These are phyloP conservation scores for Albula glossodonta DNA, from an alignment of 2,113 vertebrate genomes.

Conservation along the genomic window DNA sequence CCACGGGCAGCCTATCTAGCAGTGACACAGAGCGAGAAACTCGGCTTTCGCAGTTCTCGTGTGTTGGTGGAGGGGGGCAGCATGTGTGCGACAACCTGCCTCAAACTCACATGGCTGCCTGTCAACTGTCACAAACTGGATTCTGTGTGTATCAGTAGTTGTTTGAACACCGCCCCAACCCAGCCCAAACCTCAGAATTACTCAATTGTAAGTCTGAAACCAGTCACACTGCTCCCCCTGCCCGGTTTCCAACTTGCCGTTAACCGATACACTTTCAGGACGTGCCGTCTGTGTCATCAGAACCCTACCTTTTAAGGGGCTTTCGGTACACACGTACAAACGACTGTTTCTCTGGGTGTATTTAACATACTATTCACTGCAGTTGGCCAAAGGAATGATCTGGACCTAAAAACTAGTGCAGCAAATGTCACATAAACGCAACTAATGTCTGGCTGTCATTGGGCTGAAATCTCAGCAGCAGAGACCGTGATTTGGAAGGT, in stretches of 20 bases:
- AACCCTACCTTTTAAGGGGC: neutral
- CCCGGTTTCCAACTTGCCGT: neutral
- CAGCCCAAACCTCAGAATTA: neutral
- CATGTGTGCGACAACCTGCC: no score
- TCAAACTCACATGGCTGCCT: neutral
- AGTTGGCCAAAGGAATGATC: no score
- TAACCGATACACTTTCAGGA: no score
- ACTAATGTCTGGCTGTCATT: no score
- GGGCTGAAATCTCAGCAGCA: no score
- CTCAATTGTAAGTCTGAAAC: neutral
- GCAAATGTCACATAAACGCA: no score
- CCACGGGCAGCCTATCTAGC: neutral
- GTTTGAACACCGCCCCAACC: neutral
- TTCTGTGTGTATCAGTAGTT: no score
- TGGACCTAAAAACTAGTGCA: no score
- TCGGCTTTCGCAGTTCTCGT: neutral
- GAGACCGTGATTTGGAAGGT: no score
- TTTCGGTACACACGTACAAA: neutral
- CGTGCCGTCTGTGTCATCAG: neutral
- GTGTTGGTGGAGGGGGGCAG: no score
- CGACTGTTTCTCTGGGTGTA: no score
- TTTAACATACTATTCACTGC: no score
- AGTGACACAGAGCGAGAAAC: slow-evolving; percentile 8
- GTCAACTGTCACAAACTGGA: neutral
- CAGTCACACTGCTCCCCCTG: neutral